Evolutionary conservation across 1,140 invertebrate genomes (phyloP), one percentile per base, ranked within the genome.

Genomic region (Meloidogyne hapla): DNA sequence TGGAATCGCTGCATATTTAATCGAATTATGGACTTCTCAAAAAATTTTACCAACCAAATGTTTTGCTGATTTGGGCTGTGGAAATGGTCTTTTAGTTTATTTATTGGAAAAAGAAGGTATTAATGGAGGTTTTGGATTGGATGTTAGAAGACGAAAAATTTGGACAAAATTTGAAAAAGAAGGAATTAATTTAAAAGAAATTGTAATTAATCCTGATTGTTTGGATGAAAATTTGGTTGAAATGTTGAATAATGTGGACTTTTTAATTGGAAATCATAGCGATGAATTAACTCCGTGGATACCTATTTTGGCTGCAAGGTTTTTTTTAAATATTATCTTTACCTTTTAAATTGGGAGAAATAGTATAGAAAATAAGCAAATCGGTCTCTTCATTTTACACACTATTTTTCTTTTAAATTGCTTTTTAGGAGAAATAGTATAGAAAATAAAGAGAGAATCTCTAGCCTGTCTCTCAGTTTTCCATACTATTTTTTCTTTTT

Each of bases 251-350:
- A 70, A 25, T n/a, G 90, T 88, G 61, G 93, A 96, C 87, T 98
- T 95, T 94, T 88, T 98, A 15, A 95, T 99, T 88, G 96, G 96
- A 62, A 99, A 99, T 90, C 96, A 99, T 89, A 96, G 94, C 61
- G 96, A 98, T 90, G 96, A 98, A 87, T 88, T 99, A 8, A 97
- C 95, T 38, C 95, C 96, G 8, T 99, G 96, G 95, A 92, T 99
- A 81, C 95, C 96, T 45, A 92, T 98, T 1, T 92, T 98, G 74
- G 92, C 95, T 48, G 91, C 93, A 0, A 91, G 89, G 89, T 90
- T 79, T 15, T 38, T 56, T 72, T 28, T 71, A 0, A n/a, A 25
- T 15, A 25, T n/a, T 25, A 33, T 42, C 0, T 61, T 40, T 2
- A 0, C n/a, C n/a, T n/a, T n/a, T n/a, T n/a, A n/a, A n/a, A n/a